A percentile compares a stretch with the other conserved stretches of the same genome.
phyloP scores from a whole-genome alignment of 2,113 vertebrate species.

The Tetraodon nigroviridis region DNA sequence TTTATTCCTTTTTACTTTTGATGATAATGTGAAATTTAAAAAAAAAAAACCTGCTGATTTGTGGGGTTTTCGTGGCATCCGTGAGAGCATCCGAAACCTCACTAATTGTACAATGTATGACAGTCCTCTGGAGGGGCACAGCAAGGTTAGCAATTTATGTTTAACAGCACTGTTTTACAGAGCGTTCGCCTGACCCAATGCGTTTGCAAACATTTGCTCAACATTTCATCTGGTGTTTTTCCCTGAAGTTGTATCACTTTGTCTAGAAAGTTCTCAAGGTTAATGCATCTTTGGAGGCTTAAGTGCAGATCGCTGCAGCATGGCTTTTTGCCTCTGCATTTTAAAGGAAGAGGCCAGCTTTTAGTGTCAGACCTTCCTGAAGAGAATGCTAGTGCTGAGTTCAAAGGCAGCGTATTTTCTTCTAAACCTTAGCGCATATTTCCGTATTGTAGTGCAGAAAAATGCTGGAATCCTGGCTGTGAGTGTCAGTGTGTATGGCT shows the following conservation, averaged over 20 bases:
- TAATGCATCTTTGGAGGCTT: slow-evolving; percentile 58
- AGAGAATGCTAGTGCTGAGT: slow-evolving; percentile 41
- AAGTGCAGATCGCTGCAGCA: slow-evolving; percentile 57
- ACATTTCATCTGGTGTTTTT: slow-evolving; percentile 11
- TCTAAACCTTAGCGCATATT: too few species aligned
- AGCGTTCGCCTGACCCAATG: slow-evolving; percentile 1
- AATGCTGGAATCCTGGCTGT: too few species aligned
- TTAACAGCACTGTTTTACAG: not conserved
- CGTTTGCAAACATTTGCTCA: slow-evolving; percentile 14
- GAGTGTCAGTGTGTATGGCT: too few species aligned
- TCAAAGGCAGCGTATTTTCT: slow-evolving; percentile 37
- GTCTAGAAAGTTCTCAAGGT: slow-evolving; percentile 50
- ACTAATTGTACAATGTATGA: slow-evolving; percentile 40
- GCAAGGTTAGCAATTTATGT: slow-evolving; percentile 7
- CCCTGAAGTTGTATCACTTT: slow-evolving; percentile 2
- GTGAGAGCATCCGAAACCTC: slow-evolving; percentile 35
- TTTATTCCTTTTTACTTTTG: slow-evolving; percentile 55
- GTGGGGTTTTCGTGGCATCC: slow-evolving; percentile 42
- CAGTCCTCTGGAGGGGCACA: slow-evolving; percentile 16
- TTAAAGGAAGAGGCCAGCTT: slow-evolving; percentile 59
- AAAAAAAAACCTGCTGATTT: slow-evolving; percentile 62
- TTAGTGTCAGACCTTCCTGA: slow-evolving; percentile 47
- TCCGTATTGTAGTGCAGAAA: too few species aligned
- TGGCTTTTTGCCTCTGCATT: slow-evolving; percentile 62
- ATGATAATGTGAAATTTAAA: slow-evolving; percentile 36